Evolutionary conservation across 2,797 vertebrate genomes (phyloP), one percentile per base, ranked within the genome.

Genomic region (Urophycis tenuis): DNA sequence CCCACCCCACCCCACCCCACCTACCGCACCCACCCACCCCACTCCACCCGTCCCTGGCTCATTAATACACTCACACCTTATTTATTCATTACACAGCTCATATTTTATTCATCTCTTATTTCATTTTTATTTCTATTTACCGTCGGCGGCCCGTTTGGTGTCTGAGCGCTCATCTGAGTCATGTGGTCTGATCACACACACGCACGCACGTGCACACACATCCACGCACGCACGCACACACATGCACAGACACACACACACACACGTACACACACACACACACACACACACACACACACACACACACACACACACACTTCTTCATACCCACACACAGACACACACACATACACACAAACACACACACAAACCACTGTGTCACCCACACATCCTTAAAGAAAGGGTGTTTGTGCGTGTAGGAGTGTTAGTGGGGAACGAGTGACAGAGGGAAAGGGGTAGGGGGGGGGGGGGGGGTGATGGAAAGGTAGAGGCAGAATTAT

Each of bases 51-150:
- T 84, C 86, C 86, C 32, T 69, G 72, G 85, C 84, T 88, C 90
- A 91, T 91, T 91, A 90, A 90, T 89, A 90, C 85, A 89, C 88
- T 87, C 89, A 82, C 82, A 83, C 82, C 78, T 90, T 91, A 91
- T 88, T 91, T 92, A 92, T 91, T 92, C 88, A 92, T 90, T 88
- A 91, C 85, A 73, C 36, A n/a, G 36, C 86, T 89, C 90, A 92
- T 92, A 90, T 91, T 91, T 91, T 88, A 92, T 92, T 91, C 81
- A 92, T 90, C 78, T 64, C 77, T 76, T 83, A 83, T 89, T 88
- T 88, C 83, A 86, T 89, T 90, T 64, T 90, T 87, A 88, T 86
- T 89, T 90, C 86, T 89, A 88, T 91, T 90, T 88, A 84, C 85
- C 12, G 79, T 81, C 11, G 67, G 10, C 67, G 67, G 67, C 14